phyloP scores from a whole-genome alignment of 2,888 invertebrate genomes.

The Nematopogon swammerdamellus region DNA sequence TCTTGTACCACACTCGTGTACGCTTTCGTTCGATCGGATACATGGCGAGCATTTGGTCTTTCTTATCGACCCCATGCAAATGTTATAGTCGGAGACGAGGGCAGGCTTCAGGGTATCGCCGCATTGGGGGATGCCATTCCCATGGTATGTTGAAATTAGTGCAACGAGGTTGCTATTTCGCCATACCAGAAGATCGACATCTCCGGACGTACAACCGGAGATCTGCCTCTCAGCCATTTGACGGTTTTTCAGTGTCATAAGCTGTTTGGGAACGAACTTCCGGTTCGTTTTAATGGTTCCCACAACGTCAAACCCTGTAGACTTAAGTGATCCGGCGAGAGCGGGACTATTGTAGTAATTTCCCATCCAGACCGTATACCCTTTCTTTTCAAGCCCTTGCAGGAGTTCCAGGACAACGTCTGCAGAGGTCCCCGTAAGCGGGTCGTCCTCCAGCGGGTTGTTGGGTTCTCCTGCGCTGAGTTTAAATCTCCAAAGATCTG shows the following conservation, averaged over 20 bases:
- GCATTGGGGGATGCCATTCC: slow-evolving; percentile 6
- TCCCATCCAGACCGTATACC: no score
- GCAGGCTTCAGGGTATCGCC: slow-evolving; percentile 9
- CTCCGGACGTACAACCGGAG: slow-evolving; percentile 11
- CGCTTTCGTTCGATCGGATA: slow-evolving; percentile 15
- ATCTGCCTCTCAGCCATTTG: slow-evolving; percentile 13
- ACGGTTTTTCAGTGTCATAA: slow-evolving; percentile 11
- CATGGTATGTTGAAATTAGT: slow-evolving; percentile 8
- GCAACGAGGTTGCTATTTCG: slow-evolving; percentile 15
- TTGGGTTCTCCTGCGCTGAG: no score
- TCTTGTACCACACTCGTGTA: slow-evolving; percentile 15
- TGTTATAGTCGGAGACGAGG: slow-evolving; percentile 14
- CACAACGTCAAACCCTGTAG: slow-evolving; percentile 10
- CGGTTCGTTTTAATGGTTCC: slow-evolving; percentile 14
- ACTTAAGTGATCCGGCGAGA: slow-evolving; percentile 13
- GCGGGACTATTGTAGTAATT: slow-evolving; percentile 18
- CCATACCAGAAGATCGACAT: slow-evolving; percentile 27
- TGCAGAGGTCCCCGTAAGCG: no score
- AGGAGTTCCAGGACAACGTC: no score
- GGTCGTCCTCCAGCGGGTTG: no score
- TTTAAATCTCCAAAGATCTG: no score
- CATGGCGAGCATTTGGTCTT: slow-evolving; percentile 16
- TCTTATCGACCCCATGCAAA: slow-evolving; percentile 17
- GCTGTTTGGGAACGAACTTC: slow-evolving; percentile 13
- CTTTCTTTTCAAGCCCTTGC: no score